Evolutionary conservation across 2,113 vertebrate genomes (phyloP), one percentile per base, ranked within the genome.

Genomic region (Mystacornis crossleyi): DNA sequence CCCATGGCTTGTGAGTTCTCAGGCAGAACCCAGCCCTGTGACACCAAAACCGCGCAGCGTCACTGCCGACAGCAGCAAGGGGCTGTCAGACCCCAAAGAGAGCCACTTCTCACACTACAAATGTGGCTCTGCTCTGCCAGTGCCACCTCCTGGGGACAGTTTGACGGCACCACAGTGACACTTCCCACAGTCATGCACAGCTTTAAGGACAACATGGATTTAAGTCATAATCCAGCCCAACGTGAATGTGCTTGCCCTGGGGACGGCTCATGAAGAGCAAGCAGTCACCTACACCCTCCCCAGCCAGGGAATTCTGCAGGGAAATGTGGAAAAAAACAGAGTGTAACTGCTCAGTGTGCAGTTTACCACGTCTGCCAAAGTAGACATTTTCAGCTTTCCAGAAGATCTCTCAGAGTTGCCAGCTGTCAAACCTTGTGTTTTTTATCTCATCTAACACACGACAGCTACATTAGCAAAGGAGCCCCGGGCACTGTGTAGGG

Each of bases 391-490:
- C 78, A 94, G 78, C 84, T 87, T 79, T 79, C 73, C 42, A 34
- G 48, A 86, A 92, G 87, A 90, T 72, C 51, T 91, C 60, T 18
- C 70, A 42, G 78, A 91, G 66, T 6, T 80, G 84, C 91, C 93
- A 90, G 84, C 66, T 96, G 81, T 92, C 92, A 95, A 82, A 90
- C 45, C 42, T 54, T 61, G 48, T 82, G 70, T 8, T 94, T 95
- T 91, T 43, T 69, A 93, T 58, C 88, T 92, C 79, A 85, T 57
- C 85, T 90, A 93, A 80, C 67, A 62, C 33, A 66, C 5, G 57
- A 93, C 84, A 86, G 50, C n/a, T 62, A 81, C 62, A 65, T 79
- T 3, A 73, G 61, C 74, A 66, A 34, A 0, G 0, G 42, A 93
- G 78, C 86, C 83, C 42, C 81, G 47, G 66, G 90, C 77, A 82